A percentile compares a stretch with the other conserved stretches of the same genome.
These are phyloP conservation scores for Pomatostomus ruficeps DNA, from an alignment of 2,113 vertebrate species.

Conservation along the genomic window DNA sequence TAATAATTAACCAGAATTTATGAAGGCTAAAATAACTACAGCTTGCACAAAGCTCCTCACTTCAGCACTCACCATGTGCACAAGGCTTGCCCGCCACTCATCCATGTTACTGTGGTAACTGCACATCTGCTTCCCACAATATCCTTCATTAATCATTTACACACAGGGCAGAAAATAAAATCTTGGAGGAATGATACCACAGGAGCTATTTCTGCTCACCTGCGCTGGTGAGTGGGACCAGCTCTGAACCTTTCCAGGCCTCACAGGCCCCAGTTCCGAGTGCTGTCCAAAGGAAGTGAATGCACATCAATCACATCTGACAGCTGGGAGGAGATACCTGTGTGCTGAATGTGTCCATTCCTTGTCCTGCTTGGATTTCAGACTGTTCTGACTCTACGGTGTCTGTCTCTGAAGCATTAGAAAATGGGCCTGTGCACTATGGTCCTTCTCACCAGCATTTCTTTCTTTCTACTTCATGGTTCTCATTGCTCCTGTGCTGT, in stretches of 20 bases:
- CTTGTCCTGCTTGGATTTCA: not conserved
- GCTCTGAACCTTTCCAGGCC: not conserved
- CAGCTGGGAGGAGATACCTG: not conserved
- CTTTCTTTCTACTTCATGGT: not conserved
- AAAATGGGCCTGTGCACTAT: not conserved
- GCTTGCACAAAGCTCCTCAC: not conserved
- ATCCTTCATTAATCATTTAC: slow-evolving; percentile 61
- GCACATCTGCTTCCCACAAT: slow-evolving; percentile 42
- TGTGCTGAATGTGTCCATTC: not conserved
- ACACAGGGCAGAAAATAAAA: not conserved
- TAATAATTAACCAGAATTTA: slow-evolving; percentile 55
- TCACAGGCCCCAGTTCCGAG: not conserved
- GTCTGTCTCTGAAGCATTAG: not conserved
- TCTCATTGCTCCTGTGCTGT: not conserved
- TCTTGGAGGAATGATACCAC: not conserved
- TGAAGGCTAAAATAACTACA: slow-evolving; percentile 18
- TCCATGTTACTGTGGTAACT: slow-evolving; percentile 49
- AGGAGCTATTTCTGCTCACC: not conserved
- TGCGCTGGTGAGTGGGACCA: not conserved
- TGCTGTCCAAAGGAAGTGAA: not conserved
- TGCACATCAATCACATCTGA: not conserved
- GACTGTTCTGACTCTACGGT: not conserved
- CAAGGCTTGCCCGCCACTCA: not conserved
- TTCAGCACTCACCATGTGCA: slow-evolving; percentile 20
- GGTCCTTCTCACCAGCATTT: not conserved